phyloP scores from a whole-genome alignment of 2,888 invertebrate genomes.

The Eurytoma californica region DNA sequence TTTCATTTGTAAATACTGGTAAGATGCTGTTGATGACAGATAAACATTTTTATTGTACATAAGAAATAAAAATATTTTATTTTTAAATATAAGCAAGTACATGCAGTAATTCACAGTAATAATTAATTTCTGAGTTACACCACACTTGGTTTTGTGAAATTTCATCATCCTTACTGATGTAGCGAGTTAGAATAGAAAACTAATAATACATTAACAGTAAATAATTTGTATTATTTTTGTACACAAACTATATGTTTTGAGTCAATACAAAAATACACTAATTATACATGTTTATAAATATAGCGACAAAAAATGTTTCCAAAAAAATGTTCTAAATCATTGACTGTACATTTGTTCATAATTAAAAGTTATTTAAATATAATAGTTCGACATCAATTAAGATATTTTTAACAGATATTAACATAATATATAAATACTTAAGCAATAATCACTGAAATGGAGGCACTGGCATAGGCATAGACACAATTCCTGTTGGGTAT shows the following conservation, averaged over 20 bases:
- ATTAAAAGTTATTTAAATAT: constrained; percentile 17
- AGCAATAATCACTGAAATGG: constrained; percentile 50
- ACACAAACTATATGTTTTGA: constrained; percentile 16
- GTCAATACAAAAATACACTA: constrained; percentile 26
- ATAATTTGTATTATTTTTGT: constrained; percentile 9
- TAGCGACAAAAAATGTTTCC: not conserved
- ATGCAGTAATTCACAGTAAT: constrained; percentile 4
- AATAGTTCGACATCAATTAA: not conserved
- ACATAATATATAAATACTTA: constrained; percentile 15
- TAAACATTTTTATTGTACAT: constrained; percentile 47
- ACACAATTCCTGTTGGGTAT: constrained; percentile 83
- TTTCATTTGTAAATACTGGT: constrained; percentile 48
- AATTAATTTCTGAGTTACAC: not conserved
- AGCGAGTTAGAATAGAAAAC: not conserved
- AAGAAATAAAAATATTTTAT: constrained; percentile 51
- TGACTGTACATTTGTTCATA: constrained; percentile 29
- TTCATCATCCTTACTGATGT: not conserved
- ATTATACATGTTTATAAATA: constrained; percentile 24
- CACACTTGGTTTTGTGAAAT: constrained; percentile 8
- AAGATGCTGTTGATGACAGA: constrained; percentile 33
- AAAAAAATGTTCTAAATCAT: constrained; percentile 11
- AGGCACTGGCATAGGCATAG: constrained; percentile 85
- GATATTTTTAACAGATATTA: constrained; percentile 3
- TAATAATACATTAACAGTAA: not conserved
- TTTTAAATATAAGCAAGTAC: constrained; percentile 29